phyloP scores from a whole-genome alignment of 2,113 vertebrate genomes.

The Pseudopodoces humilis region DNA sequence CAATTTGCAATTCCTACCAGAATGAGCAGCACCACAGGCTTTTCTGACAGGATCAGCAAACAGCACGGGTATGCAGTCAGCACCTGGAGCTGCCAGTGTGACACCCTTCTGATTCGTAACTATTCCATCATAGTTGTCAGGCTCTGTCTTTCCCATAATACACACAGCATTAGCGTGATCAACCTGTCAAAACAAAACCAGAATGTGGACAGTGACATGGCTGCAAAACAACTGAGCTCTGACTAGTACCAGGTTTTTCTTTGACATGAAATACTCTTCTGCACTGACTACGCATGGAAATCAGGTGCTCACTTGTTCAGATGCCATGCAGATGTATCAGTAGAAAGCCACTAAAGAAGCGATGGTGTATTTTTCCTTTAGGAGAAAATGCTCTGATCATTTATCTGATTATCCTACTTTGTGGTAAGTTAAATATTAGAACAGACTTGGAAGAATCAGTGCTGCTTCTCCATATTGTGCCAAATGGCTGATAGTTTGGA shows the following conservation, averaged over 20 bases:
- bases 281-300: not conserved
- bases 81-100: slow-evolving; percentile 87
- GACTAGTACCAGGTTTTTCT: not conserved
- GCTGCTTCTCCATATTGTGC: not conserved
- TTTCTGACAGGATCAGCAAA: slow-evolving; percentile 88
- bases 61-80: slow-evolving; percentile 92
- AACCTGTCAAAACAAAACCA: slow-evolving; percentile 67
- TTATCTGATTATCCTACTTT: not conserved
- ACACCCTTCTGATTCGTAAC: slow-evolving; percentile 81
- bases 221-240: not conserved
- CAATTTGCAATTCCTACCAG: slow-evolving; percentile 76
- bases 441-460: not conserved
- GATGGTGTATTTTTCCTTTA: not conserved
- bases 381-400: not conserved
- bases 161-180: slow-evolving; percentile 83
- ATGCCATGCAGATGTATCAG: not conserved
- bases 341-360: not conserved
- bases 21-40: slow-evolving; percentile 89
- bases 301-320: not conserved
- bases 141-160: slow-evolving; percentile 82
- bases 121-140: slow-evolving; percentile 87
- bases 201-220: not conserved
- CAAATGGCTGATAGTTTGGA: not conserved
- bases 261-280: not conserved
- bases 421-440: not conserved